A percentile compares a stretch with the other conserved stretches of the same genome.
phyloP scores from a whole-genome alignment of 2,888 invertebrate species.

The Lasioglossum villosulum region DNA sequence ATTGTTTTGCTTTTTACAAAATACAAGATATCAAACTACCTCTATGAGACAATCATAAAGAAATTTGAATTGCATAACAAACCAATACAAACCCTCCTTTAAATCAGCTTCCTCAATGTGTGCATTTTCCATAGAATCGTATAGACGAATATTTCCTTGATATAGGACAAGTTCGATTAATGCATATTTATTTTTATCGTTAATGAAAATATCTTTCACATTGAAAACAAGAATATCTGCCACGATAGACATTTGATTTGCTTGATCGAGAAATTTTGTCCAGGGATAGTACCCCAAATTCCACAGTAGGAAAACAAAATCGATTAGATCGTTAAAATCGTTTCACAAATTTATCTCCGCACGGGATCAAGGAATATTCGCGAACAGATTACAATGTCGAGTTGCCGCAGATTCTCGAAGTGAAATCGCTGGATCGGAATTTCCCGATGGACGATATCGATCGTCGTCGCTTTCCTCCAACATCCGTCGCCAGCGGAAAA shows the following conservation, averaged over 20 bases:
- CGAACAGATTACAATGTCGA: not conserved
- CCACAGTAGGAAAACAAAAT: not conserved
- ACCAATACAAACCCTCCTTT: too few relatives aligned
- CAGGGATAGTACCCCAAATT: not conserved
- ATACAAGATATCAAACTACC: too few relatives aligned
- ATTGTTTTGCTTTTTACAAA: too few relatives aligned
- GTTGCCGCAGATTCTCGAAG: not conserved
- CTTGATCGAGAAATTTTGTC: not conserved
- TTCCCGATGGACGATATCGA: constrained; percentile 16
- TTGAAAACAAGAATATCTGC: not conserved
- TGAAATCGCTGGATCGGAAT: constrained; percentile 38
- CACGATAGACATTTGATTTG: not conserved
- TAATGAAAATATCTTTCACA: not conserved
- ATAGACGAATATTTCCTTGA: too few relatives aligned
- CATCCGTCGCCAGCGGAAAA: constrained; percentile 33
- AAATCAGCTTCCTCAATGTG: too few relatives aligned
- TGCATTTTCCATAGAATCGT: too few relatives aligned
- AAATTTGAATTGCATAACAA: too few relatives aligned
- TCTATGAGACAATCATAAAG: too few relatives aligned
- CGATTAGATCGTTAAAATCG: not conserved
- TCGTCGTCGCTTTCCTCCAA: constrained; percentile 14
- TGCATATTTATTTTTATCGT: not conserved
- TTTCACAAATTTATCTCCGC: not conserved
- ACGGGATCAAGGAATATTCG: not conserved
- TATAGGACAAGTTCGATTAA: not conserved